phyloP scores from a whole-genome alignment of 2,888 invertebrate genomes.

The Arrhopalites spinosus region DNA sequence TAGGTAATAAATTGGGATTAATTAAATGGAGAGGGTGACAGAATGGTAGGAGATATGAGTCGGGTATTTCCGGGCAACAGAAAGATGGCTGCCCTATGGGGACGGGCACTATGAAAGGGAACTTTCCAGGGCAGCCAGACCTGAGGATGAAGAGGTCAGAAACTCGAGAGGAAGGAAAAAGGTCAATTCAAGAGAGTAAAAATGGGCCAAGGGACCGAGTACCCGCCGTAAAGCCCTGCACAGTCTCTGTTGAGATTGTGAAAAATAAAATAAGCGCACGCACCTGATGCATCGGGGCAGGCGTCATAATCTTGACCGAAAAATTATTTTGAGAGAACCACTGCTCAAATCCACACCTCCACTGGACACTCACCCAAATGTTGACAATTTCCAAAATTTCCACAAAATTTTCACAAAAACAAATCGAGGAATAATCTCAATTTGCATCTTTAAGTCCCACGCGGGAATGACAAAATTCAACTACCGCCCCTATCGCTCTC shows the following conservation, averaged over 20 bases:
- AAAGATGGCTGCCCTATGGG: conserved; percentile 34
- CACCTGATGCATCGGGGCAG: too few species aligned
- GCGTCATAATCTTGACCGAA: too few species aligned
- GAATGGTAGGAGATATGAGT: background rate
- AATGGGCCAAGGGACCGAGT: conserved; percentile 54
- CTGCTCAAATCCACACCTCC: too few species aligned
- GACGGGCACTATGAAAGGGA: background rate
- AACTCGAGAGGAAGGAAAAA: background rate
- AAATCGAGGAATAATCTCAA: too few species aligned
- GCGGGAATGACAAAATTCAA: too few species aligned
- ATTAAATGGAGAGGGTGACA: background rate
- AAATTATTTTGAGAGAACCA: too few species aligned
- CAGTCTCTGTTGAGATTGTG: too few species aligned
- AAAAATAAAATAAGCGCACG: conserved; percentile 76
- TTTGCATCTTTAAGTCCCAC: too few species aligned
- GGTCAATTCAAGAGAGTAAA: conserved; percentile 45
- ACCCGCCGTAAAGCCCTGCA: conserved; percentile 63
- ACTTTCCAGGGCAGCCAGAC: background rate
- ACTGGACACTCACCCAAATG: too few species aligned
- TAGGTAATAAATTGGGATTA: background rate
- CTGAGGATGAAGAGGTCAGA: background rate
- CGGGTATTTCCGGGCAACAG: conserved; percentile 30
- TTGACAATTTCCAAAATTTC: too few species aligned
- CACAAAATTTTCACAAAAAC: too few species aligned
- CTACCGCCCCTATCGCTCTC: too few species aligned